Base-by-base conservation (phyloP, 2,888 invertebrate species). In the Desoria tigrina region DNA sequence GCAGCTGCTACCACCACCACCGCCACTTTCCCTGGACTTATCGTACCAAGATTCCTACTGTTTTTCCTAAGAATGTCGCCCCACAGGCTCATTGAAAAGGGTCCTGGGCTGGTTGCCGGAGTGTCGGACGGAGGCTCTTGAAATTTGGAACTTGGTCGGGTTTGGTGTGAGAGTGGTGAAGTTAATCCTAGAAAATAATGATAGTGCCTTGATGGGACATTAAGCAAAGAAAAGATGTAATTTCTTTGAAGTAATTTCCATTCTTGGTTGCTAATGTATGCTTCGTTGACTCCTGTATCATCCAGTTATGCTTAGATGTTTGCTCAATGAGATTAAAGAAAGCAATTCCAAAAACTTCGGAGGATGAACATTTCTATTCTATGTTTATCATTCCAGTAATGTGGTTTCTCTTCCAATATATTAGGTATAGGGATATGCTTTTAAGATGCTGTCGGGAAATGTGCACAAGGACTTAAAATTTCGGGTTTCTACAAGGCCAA, bases 171-270 rank as follows among this genome's bases (percentile, higher is more conserved):
- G 21, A 16, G n/a, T n/a, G 21, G 45, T 21, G 21, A 23, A 24
- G 37, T 54, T 61, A 54, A 61, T 61, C 53, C 42, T 54, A 21
- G n/a, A 54, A 24, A 28, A 23, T 37, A 61, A 39, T 53, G 39
- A 37, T 42, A 51, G 28, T 37, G 54, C 23, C 61, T 42, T 61
- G 54, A 61, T 61, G 61, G 61, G 54, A 61, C 61, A 61, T 61
- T 61, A 61, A 53, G 23, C 21, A 53, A 27, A 42, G 26, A 61
- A 54, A 54, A 61, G 27, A 54, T 53, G 61, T 32, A 61, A 61
- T 54, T 61, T 54, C 54, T 54, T 54, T 39, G 18, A 24, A 24
- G 51, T 51, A 51, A 51, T 51, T 51, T 51, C 26, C 51, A 26
- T 23, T 16, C 51, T 24, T 24, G 24, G 11, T 18, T 21, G 51